phyloP scores from a whole-genome alignment of 2,888 invertebrate genomes.

The Melitaea athalia region DNA sequence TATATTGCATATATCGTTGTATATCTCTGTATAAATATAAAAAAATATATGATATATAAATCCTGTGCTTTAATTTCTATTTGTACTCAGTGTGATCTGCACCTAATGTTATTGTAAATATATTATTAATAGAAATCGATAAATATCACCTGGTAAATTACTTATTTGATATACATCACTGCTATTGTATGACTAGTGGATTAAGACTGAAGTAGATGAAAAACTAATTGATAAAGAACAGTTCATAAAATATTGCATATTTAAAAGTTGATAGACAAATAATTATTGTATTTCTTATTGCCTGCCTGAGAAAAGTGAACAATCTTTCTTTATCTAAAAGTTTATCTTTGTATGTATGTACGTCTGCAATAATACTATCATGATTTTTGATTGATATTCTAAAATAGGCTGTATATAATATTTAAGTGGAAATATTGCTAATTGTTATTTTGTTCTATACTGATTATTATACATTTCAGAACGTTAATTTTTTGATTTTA shows the following conservation, averaged over 20 bases:
- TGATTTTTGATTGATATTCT: conserved; percentile 11
- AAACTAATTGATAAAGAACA: not conserved
- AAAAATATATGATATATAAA: conserved; percentile 47
- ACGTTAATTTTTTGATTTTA: conserved; percentile 13
- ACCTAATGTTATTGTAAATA: conserved; percentile 42
- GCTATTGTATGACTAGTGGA: conserved; percentile 74
- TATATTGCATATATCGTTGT: conserved; percentile 78
- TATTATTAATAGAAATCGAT: conserved; percentile 17
- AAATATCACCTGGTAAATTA: conserved; percentile 37
- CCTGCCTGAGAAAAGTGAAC: not conserved
- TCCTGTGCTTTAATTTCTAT: conserved; percentile 46
- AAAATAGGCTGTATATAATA: conserved; percentile 9
- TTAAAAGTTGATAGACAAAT: not conserved
- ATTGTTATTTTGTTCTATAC: conserved; percentile 19
- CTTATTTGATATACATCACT: conserved; percentile 63
- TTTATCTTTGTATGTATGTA: conserved; percentile 6
- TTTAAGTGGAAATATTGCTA: conserved; percentile 14
- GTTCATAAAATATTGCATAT: not conserved
- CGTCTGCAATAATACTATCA: conserved; percentile 9
- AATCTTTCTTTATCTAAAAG: conserved; percentile 2
- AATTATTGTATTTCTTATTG: not conserved
- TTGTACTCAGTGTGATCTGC: conserved; percentile 62
- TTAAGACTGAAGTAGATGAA: conserved; percentile 24
- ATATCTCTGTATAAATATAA: conserved; percentile 51
- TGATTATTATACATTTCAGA: conserved; percentile 10